Evolutionary conservation across 92 coral and sea anemone genomes (phyloP).

Genomic region (Isaurus tuberculatus): DNA sequence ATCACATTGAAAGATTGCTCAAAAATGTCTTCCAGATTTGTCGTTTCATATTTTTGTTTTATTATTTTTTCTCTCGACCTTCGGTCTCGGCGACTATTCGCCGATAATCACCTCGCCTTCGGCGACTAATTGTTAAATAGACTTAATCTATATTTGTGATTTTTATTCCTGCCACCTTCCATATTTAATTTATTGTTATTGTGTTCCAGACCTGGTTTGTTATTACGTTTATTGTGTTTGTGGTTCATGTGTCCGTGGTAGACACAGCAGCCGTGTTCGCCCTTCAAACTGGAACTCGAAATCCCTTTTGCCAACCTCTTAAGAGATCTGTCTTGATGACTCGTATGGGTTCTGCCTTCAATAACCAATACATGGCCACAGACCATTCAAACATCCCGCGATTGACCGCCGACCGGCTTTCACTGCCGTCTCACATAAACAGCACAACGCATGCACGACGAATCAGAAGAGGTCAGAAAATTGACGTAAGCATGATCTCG

Average conservation of each 20-base stretch:
- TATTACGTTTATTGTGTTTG: neutral
- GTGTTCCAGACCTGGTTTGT: constrained; percentile 20
- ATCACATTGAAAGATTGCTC: no score
- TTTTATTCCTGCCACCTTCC: no score
- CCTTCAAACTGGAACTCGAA: constrained; percentile 21
- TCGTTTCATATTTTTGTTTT: no score
- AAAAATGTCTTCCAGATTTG: no score
- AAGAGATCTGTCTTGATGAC: constrained; percentile 68
- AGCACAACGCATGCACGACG: constrained; percentile 15
- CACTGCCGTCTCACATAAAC: constrained; percentile 7
- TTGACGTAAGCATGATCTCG: constrained; percentile 42
- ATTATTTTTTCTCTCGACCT: no score
- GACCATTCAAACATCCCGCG: constrained; percentile 49
- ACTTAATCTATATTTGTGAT: no score
- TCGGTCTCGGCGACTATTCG: no score
- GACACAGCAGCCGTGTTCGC: constrained; percentile 47
- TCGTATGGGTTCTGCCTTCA: constrained; percentile 70
- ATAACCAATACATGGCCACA: constrained; percentile 75
- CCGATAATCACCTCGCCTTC: no score
- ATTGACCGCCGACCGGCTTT: constrained; percentile 40
- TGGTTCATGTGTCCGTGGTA: constrained; percentile 16
- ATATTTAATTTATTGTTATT: no score
- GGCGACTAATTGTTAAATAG: no score
- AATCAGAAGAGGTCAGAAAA: constrained; percentile 33
- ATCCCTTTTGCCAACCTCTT: constrained; percentile 63